These are phyloP conservation scores for Chaunax sp. DNA, from an alignment of 2,797 vertebrate genomes.

Conservation along the genomic window DNA sequence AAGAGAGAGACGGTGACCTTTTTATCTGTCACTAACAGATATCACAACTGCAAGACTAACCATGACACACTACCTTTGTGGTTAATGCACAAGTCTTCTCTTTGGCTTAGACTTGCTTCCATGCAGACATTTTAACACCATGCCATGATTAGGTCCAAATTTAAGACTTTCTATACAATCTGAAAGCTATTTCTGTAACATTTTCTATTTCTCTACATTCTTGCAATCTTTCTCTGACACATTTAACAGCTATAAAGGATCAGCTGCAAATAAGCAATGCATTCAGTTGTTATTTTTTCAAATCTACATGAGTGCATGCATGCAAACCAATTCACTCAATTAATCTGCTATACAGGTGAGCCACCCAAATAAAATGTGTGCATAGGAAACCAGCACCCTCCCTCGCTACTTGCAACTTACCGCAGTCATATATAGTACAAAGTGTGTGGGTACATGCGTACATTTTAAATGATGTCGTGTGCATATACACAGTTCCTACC, in stretches of 20 bases:
- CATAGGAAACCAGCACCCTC: background rate
- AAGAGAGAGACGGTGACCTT: conserved; percentile 94
- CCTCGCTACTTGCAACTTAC: background rate
- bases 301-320: no score
- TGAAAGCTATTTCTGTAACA: background rate
- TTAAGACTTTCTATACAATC: background rate
- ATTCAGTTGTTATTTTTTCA: no score
- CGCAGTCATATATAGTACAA: no score
- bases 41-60: no score
- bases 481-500: background rate
- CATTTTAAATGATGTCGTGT: background rate
- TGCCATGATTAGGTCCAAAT: background rate
- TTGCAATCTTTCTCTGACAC: background rate
- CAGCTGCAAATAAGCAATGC: background rate
- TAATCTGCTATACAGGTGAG: background rate
- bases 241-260: background rate
- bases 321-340: background rate
- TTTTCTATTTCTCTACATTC: no score
- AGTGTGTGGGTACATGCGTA: background rate
- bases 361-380: background rate
- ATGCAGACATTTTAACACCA: background rate
- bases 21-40: background rate
- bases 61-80: no score
- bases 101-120: background rate
- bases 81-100: background rate